phyloP scores from a whole-genome alignment of 2,888 invertebrate species.

The Trilocha varians region DNA sequence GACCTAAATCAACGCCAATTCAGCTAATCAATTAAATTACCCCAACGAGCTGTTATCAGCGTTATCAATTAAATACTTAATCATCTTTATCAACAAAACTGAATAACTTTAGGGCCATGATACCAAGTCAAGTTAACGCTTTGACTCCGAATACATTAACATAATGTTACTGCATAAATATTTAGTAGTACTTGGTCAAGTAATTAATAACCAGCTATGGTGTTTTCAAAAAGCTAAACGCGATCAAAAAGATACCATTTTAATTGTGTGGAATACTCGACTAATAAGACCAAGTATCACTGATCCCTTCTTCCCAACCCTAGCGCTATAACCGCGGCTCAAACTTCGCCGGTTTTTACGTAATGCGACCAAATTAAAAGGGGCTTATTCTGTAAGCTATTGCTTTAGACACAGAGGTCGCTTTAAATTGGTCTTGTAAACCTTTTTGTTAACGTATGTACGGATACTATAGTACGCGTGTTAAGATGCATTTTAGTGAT shows the following conservation, averaged over 20 bases:
- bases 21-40: neutral
- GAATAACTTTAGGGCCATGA: slow-evolving; percentile 13
- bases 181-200: slow-evolving; percentile 16
- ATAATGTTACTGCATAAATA: slow-evolving; percentile 33
- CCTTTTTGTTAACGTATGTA: neutral
- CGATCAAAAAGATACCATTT: slow-evolving; percentile 28
- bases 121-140: slow-evolving; percentile 41
- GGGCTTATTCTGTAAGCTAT: neutral
- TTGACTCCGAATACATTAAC: slow-evolving; percentile 59
- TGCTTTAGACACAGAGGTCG: neutral
- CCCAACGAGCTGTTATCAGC: neutral
- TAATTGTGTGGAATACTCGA: neutral
- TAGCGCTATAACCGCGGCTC: too few relatives aligned
- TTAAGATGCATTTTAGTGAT: neutral
- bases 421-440: neutral
- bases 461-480: neutral
- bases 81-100: slow-evolving; percentile 13
- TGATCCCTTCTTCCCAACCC: too few relatives aligned
- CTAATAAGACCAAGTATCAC: neutral
- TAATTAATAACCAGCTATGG: slow-evolving; percentile 1
- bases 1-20: neutral
- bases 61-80: neutral
- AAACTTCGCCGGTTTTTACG: neutral
- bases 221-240: slow-evolving; percentile 17
- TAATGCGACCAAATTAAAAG: neutral